phyloP scores from a whole-genome alignment of 2,113 vertebrate species.

The Alligator sinensis region DNA sequence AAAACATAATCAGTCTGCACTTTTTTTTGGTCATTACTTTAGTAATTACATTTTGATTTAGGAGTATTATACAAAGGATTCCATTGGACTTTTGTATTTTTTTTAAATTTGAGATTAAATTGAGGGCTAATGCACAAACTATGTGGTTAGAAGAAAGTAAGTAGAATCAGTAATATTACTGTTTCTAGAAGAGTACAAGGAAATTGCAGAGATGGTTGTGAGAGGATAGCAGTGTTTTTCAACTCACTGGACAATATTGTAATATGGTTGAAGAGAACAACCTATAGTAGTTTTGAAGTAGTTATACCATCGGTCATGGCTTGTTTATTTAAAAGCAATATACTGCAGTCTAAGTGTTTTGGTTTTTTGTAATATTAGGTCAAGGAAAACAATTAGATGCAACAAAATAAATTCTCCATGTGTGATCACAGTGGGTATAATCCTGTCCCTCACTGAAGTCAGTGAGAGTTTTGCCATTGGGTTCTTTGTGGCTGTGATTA shows the following conservation, averaged over 20 bases:
- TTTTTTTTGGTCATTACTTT: neutral
- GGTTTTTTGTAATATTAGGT: neutral
- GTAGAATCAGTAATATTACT: neutral
- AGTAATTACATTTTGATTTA: neutral
- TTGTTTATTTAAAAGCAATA: neutral
- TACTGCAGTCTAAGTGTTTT: neutral
- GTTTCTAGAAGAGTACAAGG: neutral
- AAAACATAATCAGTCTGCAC: neutral
- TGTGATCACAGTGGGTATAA: neutral
- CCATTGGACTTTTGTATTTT: neutral
- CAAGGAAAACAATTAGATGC: neutral
- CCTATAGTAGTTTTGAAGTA: neutral
- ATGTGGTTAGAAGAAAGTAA: neutral
- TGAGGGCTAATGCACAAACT: neutral
- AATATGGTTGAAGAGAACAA: neutral
- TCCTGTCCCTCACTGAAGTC: neutral
- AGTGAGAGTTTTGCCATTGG: neutral
- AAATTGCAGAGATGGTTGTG: neutral
- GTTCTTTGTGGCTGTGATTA: neutral
- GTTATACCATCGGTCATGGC: neutral
- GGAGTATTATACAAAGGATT: neutral
- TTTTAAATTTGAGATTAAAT: neutral
- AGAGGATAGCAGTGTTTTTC: neutral
- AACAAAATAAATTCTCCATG: neutral
- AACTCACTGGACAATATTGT: neutral